Conservation (phyloP, 2,113 vertebrate genomes). For the Eolophus roseicapilla region DNA sequence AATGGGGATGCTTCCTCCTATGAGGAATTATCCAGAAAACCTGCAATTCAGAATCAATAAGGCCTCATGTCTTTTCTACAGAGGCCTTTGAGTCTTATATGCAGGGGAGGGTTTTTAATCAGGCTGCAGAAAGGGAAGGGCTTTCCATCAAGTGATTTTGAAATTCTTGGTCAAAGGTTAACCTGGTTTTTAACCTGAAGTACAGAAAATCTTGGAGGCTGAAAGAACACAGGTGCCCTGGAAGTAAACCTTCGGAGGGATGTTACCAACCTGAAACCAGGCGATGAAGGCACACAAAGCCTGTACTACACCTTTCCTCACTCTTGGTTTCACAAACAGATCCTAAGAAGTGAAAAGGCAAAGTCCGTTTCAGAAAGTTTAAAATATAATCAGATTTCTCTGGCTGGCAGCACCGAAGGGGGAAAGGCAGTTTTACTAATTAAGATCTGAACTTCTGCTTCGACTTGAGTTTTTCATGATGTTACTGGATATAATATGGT, state of each 20-base stretch:
- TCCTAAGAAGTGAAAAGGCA: not conserved
- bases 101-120: not conserved
- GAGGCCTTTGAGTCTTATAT: not conserved
- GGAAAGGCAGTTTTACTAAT: constrained; percentile 51
- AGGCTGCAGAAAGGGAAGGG: not conserved
- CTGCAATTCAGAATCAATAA: not conserved
- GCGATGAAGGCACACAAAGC: not conserved
- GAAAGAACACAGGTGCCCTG: not conserved
- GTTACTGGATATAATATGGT: constrained; percentile 27
- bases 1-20: not conserved
- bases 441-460: constrained; percentile 35
- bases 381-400: constrained; percentile 12
- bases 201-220: constrained; percentile 26
- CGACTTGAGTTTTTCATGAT: not conserved
- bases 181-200: constrained; percentile 41
- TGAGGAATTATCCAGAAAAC: not conserved
- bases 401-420: not conserved
- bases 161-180: constrained; percentile 57
- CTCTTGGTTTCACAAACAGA: not conserved
- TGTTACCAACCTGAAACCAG: not conserved
- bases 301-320: not conserved
- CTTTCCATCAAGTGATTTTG: constrained; percentile 27
- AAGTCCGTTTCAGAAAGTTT: not conserved
- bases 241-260: not conserved
- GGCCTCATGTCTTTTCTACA: not conserved